Conservation (phyloP, 1,140 invertebrate genomes). For the Acromyrmex echinatior region DNA sequence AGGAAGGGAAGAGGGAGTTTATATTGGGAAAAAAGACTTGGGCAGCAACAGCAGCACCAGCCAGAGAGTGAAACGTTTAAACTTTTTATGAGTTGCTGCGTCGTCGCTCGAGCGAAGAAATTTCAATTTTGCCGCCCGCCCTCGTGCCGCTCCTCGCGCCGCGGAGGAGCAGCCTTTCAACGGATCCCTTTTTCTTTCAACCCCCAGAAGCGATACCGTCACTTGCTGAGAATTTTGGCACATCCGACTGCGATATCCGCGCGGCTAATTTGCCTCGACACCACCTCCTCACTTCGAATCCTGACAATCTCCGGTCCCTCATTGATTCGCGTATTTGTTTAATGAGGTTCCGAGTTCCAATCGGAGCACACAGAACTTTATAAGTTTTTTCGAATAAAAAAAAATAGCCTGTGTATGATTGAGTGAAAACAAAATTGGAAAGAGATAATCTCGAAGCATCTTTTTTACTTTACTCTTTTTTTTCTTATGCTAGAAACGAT, state of each 20-base stretch:
- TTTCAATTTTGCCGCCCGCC: slow-evolving; percentile 85
- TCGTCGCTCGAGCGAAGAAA: slow-evolving; percentile 85
- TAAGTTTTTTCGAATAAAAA: slow-evolving; percentile 16
- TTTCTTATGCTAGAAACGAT: neutral
- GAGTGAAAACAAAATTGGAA: neutral
- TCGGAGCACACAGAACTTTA: neutral
- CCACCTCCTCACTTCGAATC: slow-evolving; percentile 27
- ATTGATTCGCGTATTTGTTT: slow-evolving; percentile 29
- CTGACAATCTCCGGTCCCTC: neutral
- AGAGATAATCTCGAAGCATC: neutral
- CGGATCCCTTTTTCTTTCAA: slow-evolving; percentile 44
- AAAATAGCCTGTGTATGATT: neutral
- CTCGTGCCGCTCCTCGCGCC: slow-evolving; percentile 53
- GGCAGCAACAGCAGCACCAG: slow-evolving; percentile 75
- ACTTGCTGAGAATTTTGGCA: slow-evolving; percentile 47
- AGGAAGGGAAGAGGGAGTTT: slow-evolving; percentile 81
- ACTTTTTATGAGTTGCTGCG: slow-evolving; percentile 87
- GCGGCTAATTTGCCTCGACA: slow-evolving; percentile 50
- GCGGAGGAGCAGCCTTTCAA: slow-evolving; percentile 45
- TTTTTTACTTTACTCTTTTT: neutral
- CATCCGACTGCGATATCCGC: slow-evolving; percentile 60
- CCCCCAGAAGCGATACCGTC: slow-evolving; percentile 34
- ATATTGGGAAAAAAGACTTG: slow-evolving; percentile 83
- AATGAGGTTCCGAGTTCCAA: slow-evolving; percentile 24
- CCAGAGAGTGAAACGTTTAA: slow-evolving; percentile 85